A percentile compares a stretch with the other conserved stretches of the same genome.
These are phyloP conservation scores for Charadrius vociferus DNA, from an alignment of 2,113 vertebrate genomes.

Conservation along the genomic window DNA sequence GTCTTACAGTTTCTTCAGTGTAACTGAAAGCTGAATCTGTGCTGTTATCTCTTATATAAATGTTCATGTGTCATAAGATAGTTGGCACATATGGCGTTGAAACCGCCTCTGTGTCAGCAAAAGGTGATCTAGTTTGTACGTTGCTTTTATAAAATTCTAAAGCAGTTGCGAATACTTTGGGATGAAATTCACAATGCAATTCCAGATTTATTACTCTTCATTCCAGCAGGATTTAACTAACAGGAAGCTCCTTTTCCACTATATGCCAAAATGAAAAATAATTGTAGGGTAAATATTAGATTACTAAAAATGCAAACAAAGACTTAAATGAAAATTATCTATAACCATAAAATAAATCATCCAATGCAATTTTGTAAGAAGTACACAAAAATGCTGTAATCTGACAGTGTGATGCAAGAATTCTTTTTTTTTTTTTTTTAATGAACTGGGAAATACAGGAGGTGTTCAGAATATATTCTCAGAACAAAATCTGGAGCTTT, in stretches of 20 bases:
- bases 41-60: not conserved
- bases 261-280: not conserved
- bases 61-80: not conserved
- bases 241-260: not conserved
- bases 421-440: not conserved
- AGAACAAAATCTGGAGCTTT: not conserved
- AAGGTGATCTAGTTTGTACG: not conserved
- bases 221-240: not conserved
- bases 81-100: not conserved
- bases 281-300: not conserved
- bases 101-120: not conserved
- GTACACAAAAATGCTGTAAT: not conserved
- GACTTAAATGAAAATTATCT: not conserved
- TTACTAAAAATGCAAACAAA: not conserved
- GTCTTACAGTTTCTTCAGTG: not conserved
- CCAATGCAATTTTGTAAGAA: not conserved
- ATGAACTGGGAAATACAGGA: not conserved
- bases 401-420: not conserved
- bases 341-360: not conserved
- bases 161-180: not conserved
- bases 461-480: not conserved
- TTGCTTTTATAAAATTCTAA: not conserved
- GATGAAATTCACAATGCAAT: not conserved
- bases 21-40: not conserved
- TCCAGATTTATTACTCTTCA: not conserved